These are phyloP conservation scores for Neopelma chrysocephalum DNA, from an alignment of 2,797 vertebrate species.

Conservation along the genomic window DNA sequence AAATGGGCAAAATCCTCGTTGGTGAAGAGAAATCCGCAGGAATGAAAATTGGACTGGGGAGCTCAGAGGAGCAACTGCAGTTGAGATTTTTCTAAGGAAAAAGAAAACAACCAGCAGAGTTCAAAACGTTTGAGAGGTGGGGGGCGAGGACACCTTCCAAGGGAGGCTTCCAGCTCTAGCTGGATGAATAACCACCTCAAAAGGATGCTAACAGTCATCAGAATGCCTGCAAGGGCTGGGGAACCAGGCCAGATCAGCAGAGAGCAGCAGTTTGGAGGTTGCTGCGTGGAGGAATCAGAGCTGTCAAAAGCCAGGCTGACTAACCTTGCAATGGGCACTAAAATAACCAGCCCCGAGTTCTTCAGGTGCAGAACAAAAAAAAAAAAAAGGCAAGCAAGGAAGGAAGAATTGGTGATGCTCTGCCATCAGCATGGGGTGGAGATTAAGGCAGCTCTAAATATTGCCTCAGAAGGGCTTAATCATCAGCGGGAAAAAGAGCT, in stretches of 20 bases:
- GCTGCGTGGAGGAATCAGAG: background rate
- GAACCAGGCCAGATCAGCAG: background rate
- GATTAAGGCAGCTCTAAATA: background rate
- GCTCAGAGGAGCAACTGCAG: background rate
- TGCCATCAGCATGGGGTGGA: background rate
- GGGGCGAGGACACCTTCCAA: background rate
- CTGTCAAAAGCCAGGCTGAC: background rate
- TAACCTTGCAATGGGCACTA: background rate
- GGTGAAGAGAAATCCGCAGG: slow-evolving; percentile 18
- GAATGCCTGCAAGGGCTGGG: slow-evolving; percentile 20
- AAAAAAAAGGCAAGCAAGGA: background rate
- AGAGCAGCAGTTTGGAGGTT: background rate
- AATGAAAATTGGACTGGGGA: background rate
- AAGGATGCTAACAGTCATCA: background rate
- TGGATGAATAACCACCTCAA: slow-evolving; percentile 33
- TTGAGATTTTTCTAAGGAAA: background rate
- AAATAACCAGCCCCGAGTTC: background rate
- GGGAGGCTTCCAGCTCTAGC: background rate
- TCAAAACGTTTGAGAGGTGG: background rate
- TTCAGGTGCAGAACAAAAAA: background rate
- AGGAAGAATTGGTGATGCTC: background rate
- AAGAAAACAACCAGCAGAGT: background rate
- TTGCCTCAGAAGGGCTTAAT: background rate
- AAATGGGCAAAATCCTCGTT: background rate
- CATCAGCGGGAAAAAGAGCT: background rate